Percentiles rank a stretch among this genome's conserved stretches.
Evolutionary conservation across 2,113 vertebrate species (phyloP).

Genomic region (Rhizomys pruinosus): DNA sequence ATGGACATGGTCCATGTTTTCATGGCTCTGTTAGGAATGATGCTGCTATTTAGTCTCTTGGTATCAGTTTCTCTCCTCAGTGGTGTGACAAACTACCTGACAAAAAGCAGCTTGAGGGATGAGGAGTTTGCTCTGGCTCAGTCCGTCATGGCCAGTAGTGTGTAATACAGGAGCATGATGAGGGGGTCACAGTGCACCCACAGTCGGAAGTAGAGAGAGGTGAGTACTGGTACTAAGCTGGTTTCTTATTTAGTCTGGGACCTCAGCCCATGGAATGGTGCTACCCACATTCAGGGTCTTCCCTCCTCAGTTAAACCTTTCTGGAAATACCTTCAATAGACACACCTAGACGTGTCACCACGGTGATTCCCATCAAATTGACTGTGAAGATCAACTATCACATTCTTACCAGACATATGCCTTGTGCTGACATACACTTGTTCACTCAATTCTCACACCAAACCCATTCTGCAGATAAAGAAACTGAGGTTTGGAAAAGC

Average conservation of each 20-base stretch:
- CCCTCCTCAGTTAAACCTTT: neutral
- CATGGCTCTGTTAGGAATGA: too few relatives aligned
- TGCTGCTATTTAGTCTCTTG: too few relatives aligned
- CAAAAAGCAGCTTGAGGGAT: neutral
- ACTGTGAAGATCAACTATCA: neutral
- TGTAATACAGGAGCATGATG: neutral
- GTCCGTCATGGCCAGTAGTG: neutral
- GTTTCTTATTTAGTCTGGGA: neutral
- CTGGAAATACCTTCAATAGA: neutral
- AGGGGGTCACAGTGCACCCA: too few relatives aligned
- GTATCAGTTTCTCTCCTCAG: neutral
- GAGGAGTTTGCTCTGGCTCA: neutral
- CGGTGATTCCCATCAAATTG: too few relatives aligned
- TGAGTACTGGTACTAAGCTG: neutral
- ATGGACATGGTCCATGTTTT: neutral
- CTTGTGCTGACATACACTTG: fast-evolving
- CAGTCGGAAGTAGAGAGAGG: neutral
- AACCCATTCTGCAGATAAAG: neutral
- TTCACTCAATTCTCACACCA: neutral
- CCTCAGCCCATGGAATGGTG: too few relatives aligned
- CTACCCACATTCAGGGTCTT: neutral
- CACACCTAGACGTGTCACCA: neutral
- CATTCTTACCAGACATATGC: neutral
- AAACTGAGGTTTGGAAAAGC: neutral
- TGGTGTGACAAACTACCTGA: neutral